Evolutionary conservation across 1,140 invertebrate species (phyloP).

Genomic region (Mya arenaria): DNA sequence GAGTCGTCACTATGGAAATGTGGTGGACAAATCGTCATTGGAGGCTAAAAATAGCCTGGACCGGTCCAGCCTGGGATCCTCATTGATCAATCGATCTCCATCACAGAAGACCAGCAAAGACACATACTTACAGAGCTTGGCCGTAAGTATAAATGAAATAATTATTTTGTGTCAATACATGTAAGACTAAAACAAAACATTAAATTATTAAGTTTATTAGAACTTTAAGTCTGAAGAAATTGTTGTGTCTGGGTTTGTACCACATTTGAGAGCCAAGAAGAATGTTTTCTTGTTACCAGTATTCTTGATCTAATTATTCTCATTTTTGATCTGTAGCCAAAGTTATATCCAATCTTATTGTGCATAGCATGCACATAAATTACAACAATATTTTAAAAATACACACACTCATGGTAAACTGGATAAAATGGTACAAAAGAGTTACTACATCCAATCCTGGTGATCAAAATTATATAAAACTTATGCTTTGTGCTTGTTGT

Average conservation of each 20-base stretch:
- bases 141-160: conserved; percentile 1
- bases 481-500: background rate
- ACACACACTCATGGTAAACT: background rate
- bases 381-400: background rate
- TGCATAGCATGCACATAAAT: no score
- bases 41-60: background rate
- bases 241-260: background rate
- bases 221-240: background rate
- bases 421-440: background rate
- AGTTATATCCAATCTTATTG: no score
- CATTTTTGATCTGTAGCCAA: no score
- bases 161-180: background rate
- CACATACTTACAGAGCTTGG: background rate
- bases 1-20: conserved; percentile 1
- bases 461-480: background rate
- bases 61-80: conserved; percentile 3
- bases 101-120: conserved; percentile 15
- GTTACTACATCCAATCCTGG: no score
- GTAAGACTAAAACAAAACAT: no score
- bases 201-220: background rate
- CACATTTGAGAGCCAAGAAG: background rate
- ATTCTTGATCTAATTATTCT: background rate
- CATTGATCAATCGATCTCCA: background rate
- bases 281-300: no score
- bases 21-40: background rate